phyloP scores from a whole-genome alignment of 2,888 invertebrate species.

The Cataglyphis livida region DNA sequence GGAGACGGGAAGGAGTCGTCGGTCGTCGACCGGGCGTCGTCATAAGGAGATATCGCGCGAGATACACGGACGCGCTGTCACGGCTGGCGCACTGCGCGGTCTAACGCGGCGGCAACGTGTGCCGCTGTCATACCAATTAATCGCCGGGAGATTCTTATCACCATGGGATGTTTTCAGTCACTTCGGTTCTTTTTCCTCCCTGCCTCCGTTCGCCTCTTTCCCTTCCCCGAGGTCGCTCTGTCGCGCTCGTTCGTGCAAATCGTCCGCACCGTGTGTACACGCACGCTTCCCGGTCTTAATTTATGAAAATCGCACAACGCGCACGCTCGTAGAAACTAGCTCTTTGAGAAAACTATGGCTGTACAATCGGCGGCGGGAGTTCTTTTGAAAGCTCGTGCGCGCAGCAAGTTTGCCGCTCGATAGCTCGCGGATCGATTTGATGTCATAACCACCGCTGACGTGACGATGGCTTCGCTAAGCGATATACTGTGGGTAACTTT shows the following conservation, averaged over 20 bases:
- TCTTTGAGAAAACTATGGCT: background rate
- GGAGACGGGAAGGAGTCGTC: conserved; percentile 63
- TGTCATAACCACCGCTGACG: conserved; percentile 45
- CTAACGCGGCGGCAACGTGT: conserved; percentile 71
- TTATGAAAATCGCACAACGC: conserved; percentile 44
- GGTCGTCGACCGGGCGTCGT: conserved; percentile 68
- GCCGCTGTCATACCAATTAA: conserved; percentile 85
- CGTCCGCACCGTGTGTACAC: background rate
- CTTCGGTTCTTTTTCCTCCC: conserved; percentile 50
- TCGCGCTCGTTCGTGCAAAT: conserved; percentile 13
- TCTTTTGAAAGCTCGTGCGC: conserved; percentile 33
- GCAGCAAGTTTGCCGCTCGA: conserved; percentile 47
- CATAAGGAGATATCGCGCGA: conserved; percentile 74
- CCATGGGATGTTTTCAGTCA: conserved; percentile 74
- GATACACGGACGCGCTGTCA: conserved; percentile 62
- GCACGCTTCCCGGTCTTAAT: conserved; percentile 24
- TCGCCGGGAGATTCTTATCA: conserved; percentile 79
- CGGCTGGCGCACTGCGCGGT: conserved; percentile 57
- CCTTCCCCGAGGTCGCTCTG: background rate
- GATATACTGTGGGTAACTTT: conserved; percentile 27
- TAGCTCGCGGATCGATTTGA: conserved; percentile 53
- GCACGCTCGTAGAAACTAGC: conserved; percentile 25
- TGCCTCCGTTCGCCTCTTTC: background rate
- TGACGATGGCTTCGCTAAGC: conserved; percentile 47
- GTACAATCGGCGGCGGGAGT: conserved; percentile 13